phyloP scores from a whole-genome alignment of 2,113 vertebrate genomes.

The Callorhinus ursinus region DNA sequence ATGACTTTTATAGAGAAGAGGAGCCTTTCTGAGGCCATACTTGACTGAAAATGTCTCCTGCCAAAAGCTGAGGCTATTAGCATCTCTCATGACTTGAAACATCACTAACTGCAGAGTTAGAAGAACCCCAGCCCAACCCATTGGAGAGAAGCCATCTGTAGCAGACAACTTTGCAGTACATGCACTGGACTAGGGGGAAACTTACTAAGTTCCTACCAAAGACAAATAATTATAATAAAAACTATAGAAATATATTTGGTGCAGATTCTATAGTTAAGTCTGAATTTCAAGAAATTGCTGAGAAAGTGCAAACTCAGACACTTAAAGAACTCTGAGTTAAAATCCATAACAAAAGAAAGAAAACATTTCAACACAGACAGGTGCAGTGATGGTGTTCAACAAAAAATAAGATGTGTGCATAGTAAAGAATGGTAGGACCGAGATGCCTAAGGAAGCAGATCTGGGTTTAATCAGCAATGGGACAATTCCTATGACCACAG shows the following conservation, averaged over 20 bases:
- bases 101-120: neutral
- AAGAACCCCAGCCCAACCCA: neutral
- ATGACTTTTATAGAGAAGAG: neutral
- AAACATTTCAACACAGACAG: neutral
- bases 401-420: neutral
- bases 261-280: neutral
- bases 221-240: slow-evolving; percentile 16
- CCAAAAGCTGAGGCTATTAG: neutral
- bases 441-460: neutral
- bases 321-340: neutral
- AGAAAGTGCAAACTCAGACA: neutral
- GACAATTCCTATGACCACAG: neutral
- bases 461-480: neutral
- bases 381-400: neutral
- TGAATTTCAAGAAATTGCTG: neutral
- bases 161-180: neutral
- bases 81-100: neutral
- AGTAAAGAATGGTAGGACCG: neutral
- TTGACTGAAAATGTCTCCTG: neutral
- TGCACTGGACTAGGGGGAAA: neutral
- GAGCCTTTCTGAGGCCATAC: neutral
- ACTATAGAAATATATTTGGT: neutral
- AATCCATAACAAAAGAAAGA: slow-evolving; percentile 18
- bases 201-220: neutral
- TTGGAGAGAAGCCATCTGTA: neutral